Evolutionary conservation across 2,888 invertebrate species (phyloP).

Genomic region (Amphipyra tragopoginis): DNA sequence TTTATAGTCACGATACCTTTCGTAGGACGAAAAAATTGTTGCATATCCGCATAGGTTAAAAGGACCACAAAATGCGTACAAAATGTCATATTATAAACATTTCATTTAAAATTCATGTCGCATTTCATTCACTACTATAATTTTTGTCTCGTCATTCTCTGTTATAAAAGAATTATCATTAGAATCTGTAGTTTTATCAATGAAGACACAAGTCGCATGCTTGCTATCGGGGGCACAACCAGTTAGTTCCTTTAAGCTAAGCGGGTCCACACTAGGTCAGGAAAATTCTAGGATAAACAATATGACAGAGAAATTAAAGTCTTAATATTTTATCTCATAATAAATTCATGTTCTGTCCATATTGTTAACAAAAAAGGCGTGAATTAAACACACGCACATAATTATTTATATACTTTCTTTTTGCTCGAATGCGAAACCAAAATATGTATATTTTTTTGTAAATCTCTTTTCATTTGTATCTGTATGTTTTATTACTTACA

Average conservation of each 20-base stretch:
- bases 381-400: conserved; percentile 34
- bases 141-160: too few relatives aligned
- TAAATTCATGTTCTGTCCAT: conserved; percentile 8
- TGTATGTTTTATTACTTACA: conserved; percentile 1
- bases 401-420: conserved; percentile 50
- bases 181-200: conserved; percentile 5
- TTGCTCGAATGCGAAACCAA: conserved; percentile 25
- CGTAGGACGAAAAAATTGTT: too few relatives aligned
- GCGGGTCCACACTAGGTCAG: conserved; percentile 32
- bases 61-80: too few relatives aligned
- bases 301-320: conserved; percentile 11
- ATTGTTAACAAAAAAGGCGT: conserved; percentile 25
- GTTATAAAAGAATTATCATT: background rate
- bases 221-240: conserved; percentile 24
- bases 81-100: too few relatives aligned
- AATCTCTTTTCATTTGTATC: conserved; percentile 15
- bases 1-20: background rate
- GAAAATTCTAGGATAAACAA: conserved; percentile 15
- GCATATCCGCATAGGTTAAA: too few relatives aligned
- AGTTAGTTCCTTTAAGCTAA: conserved; percentile 44
- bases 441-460: conserved; percentile 39
- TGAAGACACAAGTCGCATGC: conserved; percentile 11
- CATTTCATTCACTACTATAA: too few relatives aligned
- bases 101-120: too few relatives aligned
- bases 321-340: conserved; percentile 1